Conservation (phyloP, 2,113 vertebrate species). For the Narcine bancroftii region DNA sequence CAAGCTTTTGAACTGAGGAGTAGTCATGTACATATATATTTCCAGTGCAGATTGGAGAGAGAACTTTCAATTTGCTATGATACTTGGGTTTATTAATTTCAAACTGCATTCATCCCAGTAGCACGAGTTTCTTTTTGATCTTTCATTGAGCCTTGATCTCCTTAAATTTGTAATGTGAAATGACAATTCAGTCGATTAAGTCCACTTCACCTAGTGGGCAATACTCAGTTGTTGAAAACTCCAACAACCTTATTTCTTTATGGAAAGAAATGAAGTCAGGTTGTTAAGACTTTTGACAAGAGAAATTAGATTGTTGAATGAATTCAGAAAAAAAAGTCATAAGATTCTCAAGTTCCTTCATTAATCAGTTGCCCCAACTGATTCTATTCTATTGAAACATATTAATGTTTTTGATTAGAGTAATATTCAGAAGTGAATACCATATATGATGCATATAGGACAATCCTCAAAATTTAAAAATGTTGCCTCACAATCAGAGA, state of each 20-base stretch:
- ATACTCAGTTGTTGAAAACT: neutral
- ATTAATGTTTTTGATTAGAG: too few relatives aligned
- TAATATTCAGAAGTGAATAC: too few relatives aligned
- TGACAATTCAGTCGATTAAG: neutral
- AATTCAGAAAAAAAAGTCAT: neutral
- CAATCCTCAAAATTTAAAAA: too few relatives aligned
- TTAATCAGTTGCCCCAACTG: neutral
- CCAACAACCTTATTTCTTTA: neutral
- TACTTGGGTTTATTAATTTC: neutral
- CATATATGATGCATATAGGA: too few relatives aligned
- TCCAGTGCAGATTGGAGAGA: neutral
- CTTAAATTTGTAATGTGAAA: neutral
- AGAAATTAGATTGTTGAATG: neutral
- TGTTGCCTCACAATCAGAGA: too few relatives aligned
- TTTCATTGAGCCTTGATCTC: neutral
- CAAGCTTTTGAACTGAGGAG: neutral
- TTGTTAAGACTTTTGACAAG: neutral
- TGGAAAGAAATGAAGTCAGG: neutral
- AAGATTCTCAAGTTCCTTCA: neutral
- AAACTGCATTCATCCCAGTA: neutral
- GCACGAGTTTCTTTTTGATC: neutral
- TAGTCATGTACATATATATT: neutral
- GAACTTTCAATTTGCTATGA: neutral
- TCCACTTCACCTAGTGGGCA: neutral
- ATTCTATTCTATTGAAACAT: neutral